Percentiles rank a stretch among this genome's conserved stretches.
Evolutionary conservation across 1,140 invertebrate genomes (phyloP).

Genomic region (Notospermus geniculatus): DNA sequence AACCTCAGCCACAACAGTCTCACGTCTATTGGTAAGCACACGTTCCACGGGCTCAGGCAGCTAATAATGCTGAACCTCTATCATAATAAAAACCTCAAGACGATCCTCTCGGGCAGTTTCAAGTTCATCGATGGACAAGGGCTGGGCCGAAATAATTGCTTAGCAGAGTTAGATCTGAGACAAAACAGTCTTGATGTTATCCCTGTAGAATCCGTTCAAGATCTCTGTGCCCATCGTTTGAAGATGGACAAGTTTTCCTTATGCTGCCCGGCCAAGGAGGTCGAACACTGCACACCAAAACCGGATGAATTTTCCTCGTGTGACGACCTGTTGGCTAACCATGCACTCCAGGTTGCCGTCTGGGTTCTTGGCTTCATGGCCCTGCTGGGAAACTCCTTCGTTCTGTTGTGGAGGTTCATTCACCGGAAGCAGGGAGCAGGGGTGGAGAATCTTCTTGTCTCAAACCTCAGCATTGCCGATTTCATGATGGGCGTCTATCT

Average conservation of each 20-base stretch:
- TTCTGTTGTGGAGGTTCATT: slow-evolving; percentile 4
- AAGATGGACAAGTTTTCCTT: neutral
- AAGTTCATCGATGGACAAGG: neutral
- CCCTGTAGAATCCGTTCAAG: neutral
- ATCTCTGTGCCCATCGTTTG: neutral
- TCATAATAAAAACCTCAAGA: slow-evolving; percentile 4
- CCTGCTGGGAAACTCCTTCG: slow-evolving; percentile 2
- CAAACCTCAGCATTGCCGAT: neutral
- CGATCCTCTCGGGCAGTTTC: too few species aligned
- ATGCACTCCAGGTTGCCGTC: neutral
- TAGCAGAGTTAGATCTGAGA: neutral
- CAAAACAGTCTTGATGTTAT: neutral
- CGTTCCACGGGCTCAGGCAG: neutral
- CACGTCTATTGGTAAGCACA: neutral
- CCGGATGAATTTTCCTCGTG: slow-evolving; percentile 2
- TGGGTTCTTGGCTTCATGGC: slow-evolving; percentile 8
- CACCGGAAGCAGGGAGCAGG: neutral
- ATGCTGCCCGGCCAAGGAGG: neutral
- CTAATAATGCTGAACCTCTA: neutral
- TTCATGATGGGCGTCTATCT: slow-evolving; percentile 7
- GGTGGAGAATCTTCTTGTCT: neutral
- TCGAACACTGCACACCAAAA: neutral
- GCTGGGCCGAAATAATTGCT: neutral
- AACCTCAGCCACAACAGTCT: slow-evolving; percentile 5
- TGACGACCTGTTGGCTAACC: neutral